phyloP scores from a whole-genome alignment of 1,140 invertebrate genomes.

The Caenorhabditis brenneri region DNA sequence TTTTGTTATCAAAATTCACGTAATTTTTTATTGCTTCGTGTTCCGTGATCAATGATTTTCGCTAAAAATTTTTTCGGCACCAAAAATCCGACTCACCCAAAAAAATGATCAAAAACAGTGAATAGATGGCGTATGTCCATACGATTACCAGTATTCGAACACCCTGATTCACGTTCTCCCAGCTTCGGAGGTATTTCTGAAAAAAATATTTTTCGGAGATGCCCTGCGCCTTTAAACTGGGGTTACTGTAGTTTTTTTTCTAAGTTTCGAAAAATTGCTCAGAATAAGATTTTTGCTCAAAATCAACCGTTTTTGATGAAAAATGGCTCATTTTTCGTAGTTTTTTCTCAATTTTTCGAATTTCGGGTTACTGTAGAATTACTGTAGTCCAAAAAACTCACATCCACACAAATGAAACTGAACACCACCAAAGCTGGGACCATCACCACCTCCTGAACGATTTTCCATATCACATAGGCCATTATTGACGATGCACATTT shows the following conservation, averaged over 20 bases:
- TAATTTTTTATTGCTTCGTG: too few relatives aligned
- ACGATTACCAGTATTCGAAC: background rate
- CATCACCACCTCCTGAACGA: slow-evolving; percentile 12
- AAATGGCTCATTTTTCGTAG: too few relatives aligned
- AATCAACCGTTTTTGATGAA: background rate
- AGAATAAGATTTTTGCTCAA: background rate
- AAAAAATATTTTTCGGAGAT: too few relatives aligned
- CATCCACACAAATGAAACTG: slow-evolving; percentile 27
- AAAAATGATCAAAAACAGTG: background rate
- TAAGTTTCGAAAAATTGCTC: too few relatives aligned
- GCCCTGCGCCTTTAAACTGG: too few relatives aligned
- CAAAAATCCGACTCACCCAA: background rate
- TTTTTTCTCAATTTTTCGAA: too few relatives aligned
- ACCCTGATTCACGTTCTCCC: background rate
- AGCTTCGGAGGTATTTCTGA: slow-evolving; percentile 9
- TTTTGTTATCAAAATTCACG: too few relatives aligned
- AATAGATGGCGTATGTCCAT: slow-evolving; percentile 23
- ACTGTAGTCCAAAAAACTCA: background rate
- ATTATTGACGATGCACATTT: background rate
- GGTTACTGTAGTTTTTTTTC: too few relatives aligned
- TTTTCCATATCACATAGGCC: slow-evolving; percentile 22
- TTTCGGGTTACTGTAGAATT: too few relatives aligned
- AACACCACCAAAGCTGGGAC: background rate
- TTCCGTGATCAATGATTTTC: too few relatives aligned
- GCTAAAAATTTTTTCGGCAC: too few relatives aligned